These are phyloP conservation scores for Apis florea DNA, from an alignment of 1,140 invertebrate genomes.

Conservation along the genomic window DNA sequence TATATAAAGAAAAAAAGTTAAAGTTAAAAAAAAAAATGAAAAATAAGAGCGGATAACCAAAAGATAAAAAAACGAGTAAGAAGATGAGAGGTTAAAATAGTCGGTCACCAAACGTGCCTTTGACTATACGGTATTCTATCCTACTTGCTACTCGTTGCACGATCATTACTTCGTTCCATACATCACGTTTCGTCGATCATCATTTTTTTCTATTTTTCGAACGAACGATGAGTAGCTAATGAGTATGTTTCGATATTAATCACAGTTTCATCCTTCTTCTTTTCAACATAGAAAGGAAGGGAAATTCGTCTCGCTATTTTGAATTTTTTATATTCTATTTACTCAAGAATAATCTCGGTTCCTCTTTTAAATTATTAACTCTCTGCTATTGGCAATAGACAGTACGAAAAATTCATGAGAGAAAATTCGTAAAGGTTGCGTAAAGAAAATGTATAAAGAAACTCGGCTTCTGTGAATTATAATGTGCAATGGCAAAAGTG, in stretches of 20 bases:
- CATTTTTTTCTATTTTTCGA: not conserved
- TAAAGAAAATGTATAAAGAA: not conserved
- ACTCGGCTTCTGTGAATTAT: not conserved
- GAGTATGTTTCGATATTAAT: not conserved
- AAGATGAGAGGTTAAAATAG: conserved; percentile 44
- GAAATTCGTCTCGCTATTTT: not conserved
- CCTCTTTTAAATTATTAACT: too few relatives aligned
- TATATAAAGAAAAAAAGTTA: not conserved
- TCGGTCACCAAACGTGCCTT: conserved; percentile 60
- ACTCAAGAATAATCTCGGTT: too few relatives aligned
- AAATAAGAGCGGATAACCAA: not conserved
- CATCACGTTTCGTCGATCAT: conserved; percentile 57
- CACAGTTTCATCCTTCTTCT: not conserved
- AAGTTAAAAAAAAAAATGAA: not conserved
- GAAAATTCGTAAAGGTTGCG: not conserved
- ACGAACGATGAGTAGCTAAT: not conserved
- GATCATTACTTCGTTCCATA: conserved; percentile 64
- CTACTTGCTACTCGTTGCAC: conserved; percentile 63
- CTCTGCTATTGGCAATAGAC: too few relatives aligned
- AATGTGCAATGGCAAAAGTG: conserved; percentile 29
- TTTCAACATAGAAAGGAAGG: not conserved
- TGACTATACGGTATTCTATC: conserved; percentile 68
- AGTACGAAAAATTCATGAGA: not conserved
- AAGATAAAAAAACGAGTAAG: not conserved
- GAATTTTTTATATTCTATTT: too few relatives aligned